Base-by-base conservation (phyloP, 2,888 invertebrate genomes). In the Agapostemon virescens region DNA sequence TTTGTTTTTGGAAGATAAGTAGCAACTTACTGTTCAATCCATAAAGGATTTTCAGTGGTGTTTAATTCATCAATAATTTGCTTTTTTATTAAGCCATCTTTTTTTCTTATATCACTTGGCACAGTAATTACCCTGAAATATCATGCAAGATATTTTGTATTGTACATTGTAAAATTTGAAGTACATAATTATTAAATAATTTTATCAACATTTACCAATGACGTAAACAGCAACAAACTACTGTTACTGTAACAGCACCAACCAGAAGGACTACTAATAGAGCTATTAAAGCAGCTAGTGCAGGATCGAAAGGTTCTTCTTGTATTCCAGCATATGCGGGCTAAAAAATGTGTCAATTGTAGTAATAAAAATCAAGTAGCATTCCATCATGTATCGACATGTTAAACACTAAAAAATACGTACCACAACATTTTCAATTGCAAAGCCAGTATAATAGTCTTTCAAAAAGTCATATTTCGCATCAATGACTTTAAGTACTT, bases 31-130 rank as follows among this genome's bases (percentile, higher is more conserved):
- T 97, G 97, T 94, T 98, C 98, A 89, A 98, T 95, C 98, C 98
- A 98, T 20, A 98, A 93, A 0, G 98, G 98, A 94, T 98, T 98
- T 92, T 98, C 98, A 0, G 98, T 98, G 0, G 97, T 97, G 88
- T 97, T 97, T 68, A 97, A 93, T 90, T 97, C 97, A 87, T 97
- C 97, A 49, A 97, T 95, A 70, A 97, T 97, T 83, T 97, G 95
- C 82, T 97, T 95, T 76, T 97, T 96, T 36, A 97, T 97, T 20
- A 97, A 93, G 66, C 97, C 96, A 91, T 97, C 97, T 74, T 97
- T 97, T 81, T 96, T 96, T 82, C 97, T 96, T 86, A 96, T 96
- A 87, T 97, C 95, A 72, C 95, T 95, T n/a, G 96, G 96, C 67
- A 97, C 95, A 2, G 96, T 95, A 67, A 97, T 95, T 52, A 97